Evolutionary conservation across 1,140 invertebrate species (phyloP).

Genomic region (Maniola jurtina): DNA sequence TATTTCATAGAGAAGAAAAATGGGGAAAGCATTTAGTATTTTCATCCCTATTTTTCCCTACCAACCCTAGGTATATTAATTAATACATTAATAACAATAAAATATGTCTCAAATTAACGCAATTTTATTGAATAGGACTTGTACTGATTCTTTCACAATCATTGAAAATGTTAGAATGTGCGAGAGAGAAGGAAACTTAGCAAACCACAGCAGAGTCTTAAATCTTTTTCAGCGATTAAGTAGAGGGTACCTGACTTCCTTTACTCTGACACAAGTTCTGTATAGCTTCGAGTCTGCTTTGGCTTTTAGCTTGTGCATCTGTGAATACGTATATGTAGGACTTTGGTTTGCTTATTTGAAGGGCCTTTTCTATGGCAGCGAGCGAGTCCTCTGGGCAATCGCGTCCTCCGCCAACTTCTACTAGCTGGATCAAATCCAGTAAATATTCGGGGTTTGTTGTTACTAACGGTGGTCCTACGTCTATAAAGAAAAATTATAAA

Average conservation of each 20-base stretch:
- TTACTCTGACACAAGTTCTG: conserved; percentile 40
- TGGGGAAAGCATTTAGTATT: too few species aligned
- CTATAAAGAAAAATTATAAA: conserved; percentile 20
- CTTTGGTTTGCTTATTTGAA: conserved; percentile 79
- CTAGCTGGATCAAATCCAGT: conserved; percentile 60
- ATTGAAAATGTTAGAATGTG: too few species aligned
- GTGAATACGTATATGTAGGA: conserved; percentile 85
- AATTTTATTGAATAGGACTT: too few species aligned
- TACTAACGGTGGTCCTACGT: conserved; percentile 16
- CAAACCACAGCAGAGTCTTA: too few species aligned
- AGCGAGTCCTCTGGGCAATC: conserved; percentile 84
- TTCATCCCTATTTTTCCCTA: too few species aligned
- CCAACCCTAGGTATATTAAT: too few species aligned
- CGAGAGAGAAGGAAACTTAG: too few species aligned
- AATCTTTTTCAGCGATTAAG: too few species aligned
- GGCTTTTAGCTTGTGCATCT: conserved; percentile 80
- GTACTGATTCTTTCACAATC: too few species aligned
- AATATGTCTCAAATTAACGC: too few species aligned
- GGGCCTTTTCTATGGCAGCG: conserved; percentile 80
- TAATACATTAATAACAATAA: too few species aligned
- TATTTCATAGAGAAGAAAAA: too few species aligned
- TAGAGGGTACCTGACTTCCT: conserved; percentile 43
- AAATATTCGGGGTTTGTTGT: conserved; percentile 28
- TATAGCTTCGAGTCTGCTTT: conserved; percentile 33
- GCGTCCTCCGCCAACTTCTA: conserved; percentile 80